Base-by-base conservation (phyloP, 2,888 invertebrate species). In the Apamea crenata region DNA sequence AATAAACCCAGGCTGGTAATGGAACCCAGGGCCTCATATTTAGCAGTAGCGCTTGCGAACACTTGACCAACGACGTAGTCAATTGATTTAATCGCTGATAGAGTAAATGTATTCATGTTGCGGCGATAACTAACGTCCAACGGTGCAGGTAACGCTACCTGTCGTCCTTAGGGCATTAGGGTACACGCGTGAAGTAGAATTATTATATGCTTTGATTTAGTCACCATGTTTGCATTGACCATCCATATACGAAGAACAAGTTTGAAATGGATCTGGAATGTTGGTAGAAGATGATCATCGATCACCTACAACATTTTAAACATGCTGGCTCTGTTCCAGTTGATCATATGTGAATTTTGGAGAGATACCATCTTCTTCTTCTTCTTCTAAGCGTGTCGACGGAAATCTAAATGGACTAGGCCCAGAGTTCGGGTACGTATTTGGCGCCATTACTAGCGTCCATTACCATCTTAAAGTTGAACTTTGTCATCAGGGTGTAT, bases 191-290 rank as follows among this genome's bases (percentile, higher is more conserved):
- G 63, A 72, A 75, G 50, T 44, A 75, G 67, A 78, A 79, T 63
- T 74, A 79, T 78, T 63, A n/a, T 79, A 74, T 74, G 63, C 65
- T 66, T 83, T 56, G 47, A 68, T 63, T 66, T 71, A 44, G 65
- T 53, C 67, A 67, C 12, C 32, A 50, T 59, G 12, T 53, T 70
- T 78, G 44, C 25, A 66, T n/a, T 74, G 73, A 66, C 53, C 18
- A 44, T 78, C 53, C 18, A 44, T 78, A 44, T 16, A 29, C 18
- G 21, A 50, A 29, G 16, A 29, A 77, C 66, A n/a, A n/a, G 32
- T 67, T 74, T 53, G 44, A 68, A 74, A 74, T 44, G 6, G 1
- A 61, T 67, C n/a, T 66, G 10, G 40, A 71, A n/a, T 71, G 36
- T 25, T 50, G 21, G 21, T 18, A 40, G n/a, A 47, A 44, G 8